A percentile compares a stretch with the other conserved stretches of the same genome.
These are phyloP conservation scores for Montipora cactus DNA, from an alignment of 64 coral and sea anemone species.

Conservation along the genomic window DNA sequence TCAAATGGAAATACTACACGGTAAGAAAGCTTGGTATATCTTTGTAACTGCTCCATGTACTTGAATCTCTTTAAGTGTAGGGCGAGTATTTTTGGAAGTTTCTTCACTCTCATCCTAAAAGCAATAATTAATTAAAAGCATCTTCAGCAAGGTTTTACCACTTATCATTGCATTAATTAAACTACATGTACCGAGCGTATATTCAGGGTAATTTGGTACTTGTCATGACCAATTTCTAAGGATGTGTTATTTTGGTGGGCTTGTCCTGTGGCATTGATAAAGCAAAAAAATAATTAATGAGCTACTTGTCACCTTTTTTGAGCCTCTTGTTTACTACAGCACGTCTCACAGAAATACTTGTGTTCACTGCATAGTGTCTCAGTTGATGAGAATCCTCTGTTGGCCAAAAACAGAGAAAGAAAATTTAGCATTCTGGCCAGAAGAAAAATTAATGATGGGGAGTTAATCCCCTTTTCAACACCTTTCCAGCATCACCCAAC, in stretches of 20 bases:
- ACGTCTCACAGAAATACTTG: constrained; percentile 99
- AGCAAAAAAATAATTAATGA: neutral
- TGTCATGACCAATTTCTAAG: too few relatives aligned
- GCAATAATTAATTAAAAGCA: too few relatives aligned
- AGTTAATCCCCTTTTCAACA: too few relatives aligned
- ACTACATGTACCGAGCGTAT: too few relatives aligned
- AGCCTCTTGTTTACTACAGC: constrained; percentile 98
- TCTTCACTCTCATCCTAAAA: constrained; percentile 99
- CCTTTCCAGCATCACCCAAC: too few relatives aligned
- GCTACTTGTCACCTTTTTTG: constrained; percentile 75
- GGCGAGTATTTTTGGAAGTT: constrained; percentile 95
- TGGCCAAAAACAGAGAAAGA: constrained; percentile 1
- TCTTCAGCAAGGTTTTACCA: too few relatives aligned
- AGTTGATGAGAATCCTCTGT: constrained; percentile 97
- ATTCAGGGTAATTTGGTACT: too few relatives aligned
- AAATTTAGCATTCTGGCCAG: neutral
- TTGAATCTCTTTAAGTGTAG: constrained; percentile 98
- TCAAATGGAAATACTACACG: constrained; percentile 98
- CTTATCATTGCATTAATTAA: too few relatives aligned
- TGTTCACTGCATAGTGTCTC: constrained; percentile 98
- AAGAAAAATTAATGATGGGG: too few relatives aligned
- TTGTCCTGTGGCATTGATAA: too few relatives aligned
- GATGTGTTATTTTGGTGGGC: too few relatives aligned
- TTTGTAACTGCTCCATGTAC: constrained; percentile 97
- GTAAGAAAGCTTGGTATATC: constrained; percentile 98